phyloP scores from a whole-genome alignment of 2,797 vertebrate genomes.

The Myotis myotis region DNA sequence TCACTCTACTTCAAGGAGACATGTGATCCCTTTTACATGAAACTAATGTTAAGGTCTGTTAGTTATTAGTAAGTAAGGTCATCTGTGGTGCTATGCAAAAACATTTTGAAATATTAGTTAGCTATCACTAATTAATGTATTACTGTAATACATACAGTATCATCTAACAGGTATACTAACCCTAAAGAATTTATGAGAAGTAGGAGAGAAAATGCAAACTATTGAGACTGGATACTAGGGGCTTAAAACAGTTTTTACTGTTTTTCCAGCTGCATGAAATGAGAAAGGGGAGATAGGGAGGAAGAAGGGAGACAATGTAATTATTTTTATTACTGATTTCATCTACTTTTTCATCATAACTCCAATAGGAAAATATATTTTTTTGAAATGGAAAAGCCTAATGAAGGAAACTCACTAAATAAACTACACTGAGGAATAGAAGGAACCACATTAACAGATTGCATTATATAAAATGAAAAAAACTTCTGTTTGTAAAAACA shows the following conservation, averaged over 20 bases:
- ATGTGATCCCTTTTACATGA: background rate
- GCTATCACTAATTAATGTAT: background rate
- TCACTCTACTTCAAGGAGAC: background rate
- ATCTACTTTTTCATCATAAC: background rate
- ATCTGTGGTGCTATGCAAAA: background rate
- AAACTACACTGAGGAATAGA: background rate
- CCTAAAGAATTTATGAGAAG: background rate
- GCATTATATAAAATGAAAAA: background rate
- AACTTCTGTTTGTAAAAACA: background rate
- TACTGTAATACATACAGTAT: background rate
- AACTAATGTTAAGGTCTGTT: background rate
- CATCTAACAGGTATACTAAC: background rate
- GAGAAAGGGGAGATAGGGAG: background rate
- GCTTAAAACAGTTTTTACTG: background rate
- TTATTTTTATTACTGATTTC: background rate
- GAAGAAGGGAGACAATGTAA: background rate
- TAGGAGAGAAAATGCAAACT: background rate
- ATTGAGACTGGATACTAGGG: background rate
- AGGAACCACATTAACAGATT: background rate
- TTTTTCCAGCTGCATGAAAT: background rate
- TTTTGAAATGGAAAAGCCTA: background rate
- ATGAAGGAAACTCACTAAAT: background rate
- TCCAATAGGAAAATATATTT: background rate
- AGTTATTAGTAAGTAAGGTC: background rate
- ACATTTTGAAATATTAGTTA: background rate